Evolutionary conservation across 1,140 invertebrate genomes (phyloP), one percentile per base, ranked within the genome.

Genomic region (Zaprionus inermis): DNA sequence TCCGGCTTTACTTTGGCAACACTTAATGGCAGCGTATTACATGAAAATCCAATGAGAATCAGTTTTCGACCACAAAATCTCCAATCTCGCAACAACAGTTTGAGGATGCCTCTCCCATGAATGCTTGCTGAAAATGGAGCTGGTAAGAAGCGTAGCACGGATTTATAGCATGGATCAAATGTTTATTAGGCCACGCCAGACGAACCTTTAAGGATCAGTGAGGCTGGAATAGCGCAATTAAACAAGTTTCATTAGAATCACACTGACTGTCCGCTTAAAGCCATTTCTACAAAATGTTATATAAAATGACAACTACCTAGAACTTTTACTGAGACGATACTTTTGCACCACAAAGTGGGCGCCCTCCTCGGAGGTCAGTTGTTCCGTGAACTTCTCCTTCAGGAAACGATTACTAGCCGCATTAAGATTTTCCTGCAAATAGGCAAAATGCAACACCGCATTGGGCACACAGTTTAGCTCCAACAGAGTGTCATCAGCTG

Each of bases 401-500:
- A 90, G n/a, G 14, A 74, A 83, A 22, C 58, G 51, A 44, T 86
- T 69, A 5, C 51, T 63, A 14, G 58, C 60, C 4, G 58, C 49
- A 38, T 83, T 88, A 0, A 78, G 68, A 3, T 51, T 56, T 66
- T 93, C 92, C 59, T 90, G 63, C 0, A 91, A 92, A 78, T 75
- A 93, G 57, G 94, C 93, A 90, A 97, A 97, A 92, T 97, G 95
- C 78, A 97, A 89, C 30, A 96, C 93, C 30, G 96, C 95, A 76
- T 95, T 95, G 28, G 96, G 96, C 14, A 97, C 95, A 90, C 96
- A 95, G 83, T 94, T 94, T 38, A 95, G 93, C 84, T 96, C 95
- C 41, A 96, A 81, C 49, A 97, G 92, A 36, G 93, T 94, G 68
- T 92, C 93, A 32, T 94, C 90, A 18, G 93, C 85, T 49, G 94